These are phyloP conservation scores for Brachionus rubens DNA, from an alignment of 1,140 invertebrate species.

Conservation along the genomic window DNA sequence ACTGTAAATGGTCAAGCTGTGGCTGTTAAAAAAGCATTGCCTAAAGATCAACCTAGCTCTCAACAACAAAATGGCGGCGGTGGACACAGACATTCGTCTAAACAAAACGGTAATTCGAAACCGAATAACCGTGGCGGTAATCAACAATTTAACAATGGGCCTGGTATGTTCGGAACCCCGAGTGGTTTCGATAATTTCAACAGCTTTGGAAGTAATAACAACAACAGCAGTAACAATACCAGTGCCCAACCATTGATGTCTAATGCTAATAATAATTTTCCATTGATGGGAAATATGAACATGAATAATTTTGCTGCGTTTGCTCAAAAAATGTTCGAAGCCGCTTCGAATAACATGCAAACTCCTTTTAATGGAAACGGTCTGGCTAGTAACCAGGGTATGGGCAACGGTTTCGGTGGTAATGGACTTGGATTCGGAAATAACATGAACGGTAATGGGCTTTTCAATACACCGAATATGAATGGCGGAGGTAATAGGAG, in stretches of 20 bases:
- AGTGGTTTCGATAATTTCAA: not conserved
- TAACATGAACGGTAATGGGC: not conserved
- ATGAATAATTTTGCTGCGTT: slow-evolving; percentile 40
- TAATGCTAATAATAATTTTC: not conserved
- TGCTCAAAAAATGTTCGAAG: slow-evolving; percentile 45
- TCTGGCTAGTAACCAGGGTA: not conserved
- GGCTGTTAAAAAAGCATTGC: slow-evolving; percentile 64
- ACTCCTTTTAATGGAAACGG: slow-evolving; percentile 7
- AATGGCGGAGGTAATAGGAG: not conserved
- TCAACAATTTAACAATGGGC: not conserved
- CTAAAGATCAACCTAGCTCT: slow-evolving; percentile 50
- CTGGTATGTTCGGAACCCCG: not conserved
- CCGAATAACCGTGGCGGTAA: not conserved
- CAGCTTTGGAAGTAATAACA: not conserved
- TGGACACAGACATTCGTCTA: too few species aligned
- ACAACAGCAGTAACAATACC: not conserved
- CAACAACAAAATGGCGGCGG: slow-evolving; percentile 54
- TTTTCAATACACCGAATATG: not conserved
- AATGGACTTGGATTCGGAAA: not conserved
- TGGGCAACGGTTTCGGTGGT: not conserved
- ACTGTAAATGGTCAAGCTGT: slow-evolving; percentile 60
- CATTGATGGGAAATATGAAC: slow-evolving; percentile 30
- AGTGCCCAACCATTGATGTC: not conserved
- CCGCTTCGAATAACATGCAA: slow-evolving; percentile 32
- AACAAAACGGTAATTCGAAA: slow-evolving; percentile 21